Base-by-base conservation (phyloP, 2,113 vertebrate species). In the Hemichromis elongatus region DNA sequence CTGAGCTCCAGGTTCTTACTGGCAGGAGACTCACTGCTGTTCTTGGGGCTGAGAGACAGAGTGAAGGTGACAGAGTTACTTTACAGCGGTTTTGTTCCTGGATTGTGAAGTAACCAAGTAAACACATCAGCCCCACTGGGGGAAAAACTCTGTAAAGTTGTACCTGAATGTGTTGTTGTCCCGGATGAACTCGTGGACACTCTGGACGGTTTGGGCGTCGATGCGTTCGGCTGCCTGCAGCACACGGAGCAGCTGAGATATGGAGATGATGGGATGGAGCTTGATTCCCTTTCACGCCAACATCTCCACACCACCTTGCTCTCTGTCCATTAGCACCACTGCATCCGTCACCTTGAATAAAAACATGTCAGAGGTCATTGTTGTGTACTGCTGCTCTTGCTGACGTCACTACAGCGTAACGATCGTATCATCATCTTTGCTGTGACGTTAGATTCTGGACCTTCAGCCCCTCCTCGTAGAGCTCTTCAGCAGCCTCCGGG, bases 251-350 rank as follows among this genome's bases (percentile, higher is more conserved):
- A 99, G 92, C 26, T 85, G 92, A 3, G 96, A 96, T 89, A 97
- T 91, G 0, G 97, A 97, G 83, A 97, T 96, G 77, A 99, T 93
- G 0, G 97, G 92, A 82, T 97, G 97, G 50, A 99, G 96, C 4
- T 6, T 77, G 93, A 99, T 97, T 6, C 97, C 98, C 3, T 21
- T 73, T 1, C 96, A 94, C 6, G 92, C 94, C 88, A 99, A 86
- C 89, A 87, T 96, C 77, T 94, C 93, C 45, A 81, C 91, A 1
- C 97, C 98, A 0, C 99, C 99, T 92, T 99, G 98, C 90, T 98
- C 97, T 77, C 99, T 91, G 88, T 99, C 98, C 95, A 99, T 92
- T 42, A 99, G 92, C 33, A 99, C 98, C 0, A 99, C 7, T 2
- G 98, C 97, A 77, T 99, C 98, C 0, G 96, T 97, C 88, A 99